Conservation (phyloP, 2,888 invertebrate genomes). For the Caradrina clavipalpis region DNA sequence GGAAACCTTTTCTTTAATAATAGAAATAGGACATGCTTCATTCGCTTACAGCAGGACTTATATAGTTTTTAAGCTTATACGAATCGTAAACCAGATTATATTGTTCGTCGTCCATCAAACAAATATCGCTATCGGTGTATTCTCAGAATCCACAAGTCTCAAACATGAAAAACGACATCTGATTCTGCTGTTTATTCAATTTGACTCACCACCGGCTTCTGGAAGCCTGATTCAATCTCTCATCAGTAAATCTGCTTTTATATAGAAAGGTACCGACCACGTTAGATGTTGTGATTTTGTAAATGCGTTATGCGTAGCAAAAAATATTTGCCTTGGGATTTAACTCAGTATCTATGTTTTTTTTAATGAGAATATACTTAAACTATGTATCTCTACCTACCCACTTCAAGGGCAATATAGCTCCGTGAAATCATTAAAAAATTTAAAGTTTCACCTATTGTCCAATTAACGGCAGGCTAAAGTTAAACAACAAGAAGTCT, state of each 20-base stretch:
- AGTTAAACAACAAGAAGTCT: conserved; percentile 34
- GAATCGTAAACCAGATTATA: not conserved
- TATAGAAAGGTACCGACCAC: not conserved
- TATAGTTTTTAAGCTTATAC: not conserved
- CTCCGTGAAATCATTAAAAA: conserved; percentile 24
- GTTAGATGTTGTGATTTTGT: not conserved
- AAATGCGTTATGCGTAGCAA: not conserved
- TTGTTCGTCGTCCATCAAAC: not conserved
- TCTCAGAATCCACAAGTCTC: not conserved
- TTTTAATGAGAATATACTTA: not conserved
- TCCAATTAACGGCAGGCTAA: conserved; percentile 37
- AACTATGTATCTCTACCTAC: not conserved
- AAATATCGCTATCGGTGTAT: not conserved
- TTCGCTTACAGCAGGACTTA: not conserved
- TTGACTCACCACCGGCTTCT: not conserved
- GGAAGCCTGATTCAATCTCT: conserved; percentile 3
- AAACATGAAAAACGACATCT: conserved; percentile 10
- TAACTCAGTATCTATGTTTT: not conserved
- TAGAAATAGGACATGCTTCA: too few species aligned
- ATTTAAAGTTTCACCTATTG: conserved; percentile 36
- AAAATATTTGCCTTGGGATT: conserved; percentile 2
- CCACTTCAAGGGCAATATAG: not conserved
- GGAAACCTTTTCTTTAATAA: too few species aligned
- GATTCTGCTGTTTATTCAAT: conserved; percentile 9
- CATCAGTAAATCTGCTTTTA: not conserved